Base-by-base conservation (phyloP, 2,888 invertebrate genomes). In the Meteorus cinctellus region DNA sequence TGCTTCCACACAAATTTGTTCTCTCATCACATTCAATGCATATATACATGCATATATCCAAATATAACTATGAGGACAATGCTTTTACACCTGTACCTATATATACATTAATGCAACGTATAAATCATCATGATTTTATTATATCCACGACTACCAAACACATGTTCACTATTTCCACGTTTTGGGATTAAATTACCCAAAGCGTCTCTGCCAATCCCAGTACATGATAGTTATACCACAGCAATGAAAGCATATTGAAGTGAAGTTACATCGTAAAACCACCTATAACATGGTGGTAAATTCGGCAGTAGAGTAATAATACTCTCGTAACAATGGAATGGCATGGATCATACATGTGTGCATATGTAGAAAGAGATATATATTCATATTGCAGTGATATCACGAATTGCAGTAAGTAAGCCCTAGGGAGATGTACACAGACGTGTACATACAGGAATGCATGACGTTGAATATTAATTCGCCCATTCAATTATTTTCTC, bases 141-240 rank as follows among this genome's bases (percentile, higher is more conserved):
- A 55, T 55, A 55, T 24, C 55, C 19, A 19, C n/a, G 8, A 5
- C 55, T 6, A 55, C 55, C 19, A 41, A 41, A 41, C 8, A 48
- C 48, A 55, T 55, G 19, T 19, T n/a, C 19, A 14, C 29, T 62
- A 62, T 62, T 41, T 65, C 36, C 41, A 36, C 24, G 36, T 55
- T 55, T 55, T 63, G 65, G 16, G 36, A 65, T 65, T 65, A 34
- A 65, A 65, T 65, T 65, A 65, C 36, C 41, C 65, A 19, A 65
- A 41, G 41, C 65, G 65, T 65, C 65, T 65, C 24, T 19, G 14
- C 63, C 65, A 65, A 65, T 65, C 19, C 65, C 65, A n/a, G 36
- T 19, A 55, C n/a, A 55, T 55, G n/a, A 55, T 55, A 65, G 65
- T 65, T 65, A 65, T 36, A 19, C 34, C n/a, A n/a, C 65, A 55